These are phyloP conservation scores for Emydoidea blandingii DNA, from an alignment of 2,797 vertebrate species.

Conservation along the genomic window DNA sequence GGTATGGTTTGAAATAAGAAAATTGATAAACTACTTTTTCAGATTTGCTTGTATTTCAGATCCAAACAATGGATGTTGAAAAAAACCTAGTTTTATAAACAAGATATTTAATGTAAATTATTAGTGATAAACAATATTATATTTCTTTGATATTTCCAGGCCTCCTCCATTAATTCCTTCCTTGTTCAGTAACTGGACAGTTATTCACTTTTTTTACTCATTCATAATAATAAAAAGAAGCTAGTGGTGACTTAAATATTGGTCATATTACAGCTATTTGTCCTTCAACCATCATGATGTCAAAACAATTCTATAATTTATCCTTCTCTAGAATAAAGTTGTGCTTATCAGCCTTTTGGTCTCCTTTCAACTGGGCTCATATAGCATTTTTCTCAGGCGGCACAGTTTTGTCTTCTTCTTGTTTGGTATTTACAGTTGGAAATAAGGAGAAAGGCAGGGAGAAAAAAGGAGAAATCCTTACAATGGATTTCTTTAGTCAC, in stretches of 20 bases:
- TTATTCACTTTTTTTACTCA: not conserved
- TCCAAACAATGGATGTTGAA: slow-evolving; percentile 8
- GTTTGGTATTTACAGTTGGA: not conserved
- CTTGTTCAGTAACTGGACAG: not conserved
- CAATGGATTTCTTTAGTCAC: not conserved
- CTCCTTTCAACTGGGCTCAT: not conserved
- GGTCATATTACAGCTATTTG: not conserved
- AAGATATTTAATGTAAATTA: not conserved
- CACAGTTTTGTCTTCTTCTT: not conserved
- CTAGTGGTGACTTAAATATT: not conserved
- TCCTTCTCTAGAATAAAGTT: not conserved
- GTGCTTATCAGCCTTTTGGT: not conserved
- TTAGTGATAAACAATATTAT: not conserved
- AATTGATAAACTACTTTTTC: slow-evolving; percentile 4
- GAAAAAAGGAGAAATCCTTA: not conserved
- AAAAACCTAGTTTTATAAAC: not conserved
- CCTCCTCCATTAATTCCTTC: not conserved
- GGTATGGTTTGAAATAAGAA: slow-evolving; percentile 77
- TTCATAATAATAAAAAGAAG: not conserved
- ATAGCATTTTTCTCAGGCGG: not conserved
- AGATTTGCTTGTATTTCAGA: not conserved
- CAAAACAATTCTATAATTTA: not conserved
- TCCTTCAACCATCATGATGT: not conserved
- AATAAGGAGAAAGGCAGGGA: not conserved
- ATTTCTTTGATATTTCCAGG: not conserved